These are phyloP conservation scores for Clarias fuscus DNA, from an alignment of 2,797 vertebrate species.

Conservation along the genomic window DNA sequence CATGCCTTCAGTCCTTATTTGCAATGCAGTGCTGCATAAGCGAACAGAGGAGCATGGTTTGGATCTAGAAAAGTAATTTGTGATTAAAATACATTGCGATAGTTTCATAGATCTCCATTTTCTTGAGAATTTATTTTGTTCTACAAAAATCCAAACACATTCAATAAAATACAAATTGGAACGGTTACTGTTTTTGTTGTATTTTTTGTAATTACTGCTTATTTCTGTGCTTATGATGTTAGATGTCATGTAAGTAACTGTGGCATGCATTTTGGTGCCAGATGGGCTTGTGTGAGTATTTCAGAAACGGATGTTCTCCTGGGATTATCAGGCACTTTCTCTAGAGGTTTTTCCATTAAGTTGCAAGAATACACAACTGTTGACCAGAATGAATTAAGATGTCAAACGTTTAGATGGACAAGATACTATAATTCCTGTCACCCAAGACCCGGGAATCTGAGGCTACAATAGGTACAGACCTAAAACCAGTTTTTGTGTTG, in stretches of 20 bases:
- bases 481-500: background rate
- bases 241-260: background rate
- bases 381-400: background rate
- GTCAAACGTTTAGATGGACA: background rate
- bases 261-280: no score
- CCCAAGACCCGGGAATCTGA: background rate
- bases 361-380: background rate
- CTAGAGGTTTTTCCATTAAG: background rate
- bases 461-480: background rate
- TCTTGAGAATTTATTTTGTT: conserved; percentile 53
- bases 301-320: background rate
- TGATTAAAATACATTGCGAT: background rate
- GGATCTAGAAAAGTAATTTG: background rate
- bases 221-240: background rate
- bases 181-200: background rate
- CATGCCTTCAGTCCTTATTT: background rate
- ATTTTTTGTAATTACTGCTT: background rate
- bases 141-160: conserved; percentile 48
- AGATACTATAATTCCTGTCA: background rate
- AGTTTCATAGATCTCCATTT: background rate
- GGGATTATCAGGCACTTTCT: background rate
- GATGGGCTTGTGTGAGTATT: background rate
- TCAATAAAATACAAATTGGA: conserved; percentile 47
- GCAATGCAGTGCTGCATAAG: conserved; percentile 17
- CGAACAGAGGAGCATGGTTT: background rate